Evolutionary conservation across 2,888 invertebrate genomes (phyloP).

Genomic region (Myopa testacea): DNA sequence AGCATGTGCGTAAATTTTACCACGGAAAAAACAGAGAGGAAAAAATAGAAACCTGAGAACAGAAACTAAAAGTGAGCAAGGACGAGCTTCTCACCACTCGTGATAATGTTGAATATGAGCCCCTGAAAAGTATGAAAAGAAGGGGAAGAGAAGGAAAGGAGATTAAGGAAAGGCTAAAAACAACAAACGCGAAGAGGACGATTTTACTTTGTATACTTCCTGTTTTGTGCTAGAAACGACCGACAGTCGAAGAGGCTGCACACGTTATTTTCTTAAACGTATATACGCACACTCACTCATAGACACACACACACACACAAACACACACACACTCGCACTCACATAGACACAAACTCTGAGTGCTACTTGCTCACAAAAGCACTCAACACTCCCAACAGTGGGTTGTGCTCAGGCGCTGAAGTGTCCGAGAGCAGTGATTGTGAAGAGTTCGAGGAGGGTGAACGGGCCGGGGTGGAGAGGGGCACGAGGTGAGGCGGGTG

Average conservation of each 20-base stretch:
- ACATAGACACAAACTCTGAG: background rate
- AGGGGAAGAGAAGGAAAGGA: background rate
- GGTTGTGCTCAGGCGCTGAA: background rate
- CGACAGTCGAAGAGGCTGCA: background rate
- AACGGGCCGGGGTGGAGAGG: background rate
- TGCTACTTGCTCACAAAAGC: background rate
- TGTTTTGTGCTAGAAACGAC: slow-evolving; percentile 6
- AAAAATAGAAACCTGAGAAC: too few species aligned
- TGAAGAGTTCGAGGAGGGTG: background rate
- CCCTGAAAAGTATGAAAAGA: background rate
- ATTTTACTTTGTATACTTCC: slow-evolving; percentile 6
- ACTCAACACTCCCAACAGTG: background rate
- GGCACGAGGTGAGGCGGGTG: background rate
- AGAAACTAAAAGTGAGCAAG: background rate
- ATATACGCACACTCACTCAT: background rate
- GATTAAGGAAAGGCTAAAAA: background rate
- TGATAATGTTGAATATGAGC: background rate
- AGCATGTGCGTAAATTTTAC: slow-evolving; percentile 24
- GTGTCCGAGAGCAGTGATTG: background rate
- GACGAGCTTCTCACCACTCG: slow-evolving; percentile 18
- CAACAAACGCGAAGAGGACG: background rate
- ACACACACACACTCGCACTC: background rate
- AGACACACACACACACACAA: background rate
- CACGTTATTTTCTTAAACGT: background rate
- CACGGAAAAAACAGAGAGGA: too few species aligned